phyloP scores from a whole-genome alignment of 2,797 vertebrate species.

The Parotocinclus haroldoi region DNA sequence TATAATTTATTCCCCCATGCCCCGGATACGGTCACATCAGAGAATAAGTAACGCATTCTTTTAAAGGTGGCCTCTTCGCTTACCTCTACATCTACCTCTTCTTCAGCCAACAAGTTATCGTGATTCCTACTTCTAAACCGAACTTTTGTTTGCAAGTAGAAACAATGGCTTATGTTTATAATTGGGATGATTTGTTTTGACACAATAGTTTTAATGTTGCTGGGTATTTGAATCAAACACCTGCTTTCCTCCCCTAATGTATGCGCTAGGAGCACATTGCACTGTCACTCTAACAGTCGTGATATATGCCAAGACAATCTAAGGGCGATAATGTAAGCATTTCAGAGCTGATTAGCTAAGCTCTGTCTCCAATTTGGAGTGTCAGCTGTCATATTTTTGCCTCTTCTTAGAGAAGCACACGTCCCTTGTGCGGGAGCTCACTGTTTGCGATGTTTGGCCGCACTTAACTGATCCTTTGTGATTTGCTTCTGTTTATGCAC shows the following conservation, averaged over 20 bases:
- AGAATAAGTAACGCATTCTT: constrained; percentile 15
- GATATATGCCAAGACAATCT: background rate
- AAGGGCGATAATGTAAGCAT: background rate
- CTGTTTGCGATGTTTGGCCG: constrained; percentile 65
- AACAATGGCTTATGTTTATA: background rate
- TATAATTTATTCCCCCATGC: constrained; percentile 1
- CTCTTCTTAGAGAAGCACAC: constrained; percentile 50
- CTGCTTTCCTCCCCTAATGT: too few relatives aligned
- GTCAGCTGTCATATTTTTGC: constrained; percentile 49
- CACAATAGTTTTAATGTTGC: too few relatives aligned
- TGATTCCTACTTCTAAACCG: background rate
- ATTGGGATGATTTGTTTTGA: too few relatives aligned
- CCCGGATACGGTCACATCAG: background rate
- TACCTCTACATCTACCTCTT: constrained; percentile 2
- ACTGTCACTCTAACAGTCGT: too few relatives aligned
- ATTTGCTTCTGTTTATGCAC: constrained; percentile 74
- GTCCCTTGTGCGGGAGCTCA: constrained; percentile 61
- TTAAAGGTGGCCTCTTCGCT: constrained; percentile 14
- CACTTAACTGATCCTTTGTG: constrained; percentile 75
- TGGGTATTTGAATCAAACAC: too few relatives aligned
- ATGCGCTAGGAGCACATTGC: too few relatives aligned
- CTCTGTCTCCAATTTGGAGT: constrained; percentile 32
- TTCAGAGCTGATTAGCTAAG: constrained; percentile 23
- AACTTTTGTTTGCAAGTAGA: background rate
- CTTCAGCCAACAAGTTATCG: background rate